Percentiles rank a stretch among this genome's conserved stretches.
Evolutionary conservation across 2,888 invertebrate species (phyloP).

Genomic region (Scaptomyza reducta): DNA sequence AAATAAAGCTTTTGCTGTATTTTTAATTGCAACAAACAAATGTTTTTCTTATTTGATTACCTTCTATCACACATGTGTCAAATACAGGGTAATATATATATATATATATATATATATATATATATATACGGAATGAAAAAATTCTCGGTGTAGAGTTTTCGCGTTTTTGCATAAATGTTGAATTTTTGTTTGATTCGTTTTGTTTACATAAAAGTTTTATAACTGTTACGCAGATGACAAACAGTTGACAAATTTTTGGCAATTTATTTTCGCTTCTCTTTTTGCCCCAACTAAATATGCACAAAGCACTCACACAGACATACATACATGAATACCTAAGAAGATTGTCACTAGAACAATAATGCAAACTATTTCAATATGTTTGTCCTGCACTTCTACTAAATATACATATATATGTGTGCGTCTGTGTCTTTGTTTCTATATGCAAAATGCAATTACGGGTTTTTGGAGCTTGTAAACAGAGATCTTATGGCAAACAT

Average conservation of each 20-base stretch:
- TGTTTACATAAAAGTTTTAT: conserved; percentile 1
- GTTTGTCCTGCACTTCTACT: conserved; percentile 14
- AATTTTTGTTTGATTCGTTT: conserved; percentile 3
- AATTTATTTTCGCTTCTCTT: conserved; percentile 16
- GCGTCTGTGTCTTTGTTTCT: neutral
- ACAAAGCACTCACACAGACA: neutral
- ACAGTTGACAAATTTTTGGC: conserved; percentile 24
- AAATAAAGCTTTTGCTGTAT: no score
- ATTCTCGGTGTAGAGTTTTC: neutral
- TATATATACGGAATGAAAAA: neutral
- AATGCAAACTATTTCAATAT: conserved; percentile 44
- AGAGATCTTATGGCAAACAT: neutral
- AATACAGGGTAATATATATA: neutral
- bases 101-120: conserved; percentile 2
- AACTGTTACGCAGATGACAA: neutral
- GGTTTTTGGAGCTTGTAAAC: neutral
- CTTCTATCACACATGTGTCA: neutral
- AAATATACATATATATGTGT: neutral
- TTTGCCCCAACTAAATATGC: conserved; percentile 13
- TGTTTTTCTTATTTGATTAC: no score
- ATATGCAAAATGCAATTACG: neutral
- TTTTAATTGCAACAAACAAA: no score
- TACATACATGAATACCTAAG: neutral
- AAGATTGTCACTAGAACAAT: conserved; percentile 33
- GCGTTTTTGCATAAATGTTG: neutral